phyloP scores from a whole-genome alignment of 2,888 invertebrate species.

The Dryococelus australis region DNA sequence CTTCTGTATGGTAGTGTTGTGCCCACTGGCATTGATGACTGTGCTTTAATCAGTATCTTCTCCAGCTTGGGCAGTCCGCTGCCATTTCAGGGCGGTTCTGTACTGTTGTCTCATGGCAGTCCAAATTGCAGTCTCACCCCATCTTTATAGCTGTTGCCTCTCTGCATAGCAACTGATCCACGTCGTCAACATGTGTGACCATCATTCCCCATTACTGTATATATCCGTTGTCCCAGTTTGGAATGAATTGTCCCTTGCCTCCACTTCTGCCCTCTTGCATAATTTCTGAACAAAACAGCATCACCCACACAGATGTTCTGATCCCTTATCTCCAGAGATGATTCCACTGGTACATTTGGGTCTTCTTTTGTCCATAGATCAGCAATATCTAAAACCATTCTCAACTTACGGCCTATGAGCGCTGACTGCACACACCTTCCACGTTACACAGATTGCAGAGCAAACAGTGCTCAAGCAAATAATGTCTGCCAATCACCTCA shows the following conservation, averaged over 20 bases:
- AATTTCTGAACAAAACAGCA: neutral
- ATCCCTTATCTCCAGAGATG: neutral
- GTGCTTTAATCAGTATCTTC: no score
- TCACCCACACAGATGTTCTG: neutral
- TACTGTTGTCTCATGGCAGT: no score
- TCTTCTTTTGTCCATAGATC: neutral
- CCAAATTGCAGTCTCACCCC: no score
- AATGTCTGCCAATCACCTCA: neutral
- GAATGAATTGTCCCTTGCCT: neutral
- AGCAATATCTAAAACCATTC: neutral
- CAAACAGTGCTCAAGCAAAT: neutral
- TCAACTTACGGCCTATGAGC: neutral
- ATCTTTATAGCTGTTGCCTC: neutral
- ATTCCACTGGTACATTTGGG: neutral
- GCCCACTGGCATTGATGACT: no score
- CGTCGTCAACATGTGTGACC: neutral
- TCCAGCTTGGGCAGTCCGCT: no score
- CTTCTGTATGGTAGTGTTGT: no score
- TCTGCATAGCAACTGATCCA: neutral
- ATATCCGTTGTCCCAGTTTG: neutral
- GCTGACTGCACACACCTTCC: neutral
- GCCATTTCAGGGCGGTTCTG: no score
- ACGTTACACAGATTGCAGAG: neutral
- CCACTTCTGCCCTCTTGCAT: neutral
- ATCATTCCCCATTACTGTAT: neutral